A percentile compares a stretch with the other conserved stretches of the same genome.
Evolutionary conservation across 1,140 invertebrate species (phyloP).

Genomic region (Lepidurus arcticus): DNA sequence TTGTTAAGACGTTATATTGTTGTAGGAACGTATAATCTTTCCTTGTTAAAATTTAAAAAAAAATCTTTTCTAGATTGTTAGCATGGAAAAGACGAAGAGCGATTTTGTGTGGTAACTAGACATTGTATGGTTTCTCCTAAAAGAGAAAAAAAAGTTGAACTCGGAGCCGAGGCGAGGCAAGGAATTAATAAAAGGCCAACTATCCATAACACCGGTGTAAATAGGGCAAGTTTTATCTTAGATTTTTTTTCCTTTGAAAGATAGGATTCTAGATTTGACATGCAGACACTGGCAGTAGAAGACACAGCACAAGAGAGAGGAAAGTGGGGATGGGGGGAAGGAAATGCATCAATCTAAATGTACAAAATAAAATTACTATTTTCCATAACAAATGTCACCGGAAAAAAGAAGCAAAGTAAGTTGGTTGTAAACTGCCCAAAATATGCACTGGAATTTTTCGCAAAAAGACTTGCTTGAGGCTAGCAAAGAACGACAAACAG

Average conservation of each 20-base stretch:
- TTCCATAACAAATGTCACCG: conserved; percentile 16
- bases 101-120: conserved; percentile 1
- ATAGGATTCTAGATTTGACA: background rate
- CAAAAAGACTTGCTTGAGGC: background rate
- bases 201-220: conserved; percentile 19
- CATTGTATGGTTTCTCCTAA: conserved; percentile 7
- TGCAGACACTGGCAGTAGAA: background rate
- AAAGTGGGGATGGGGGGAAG: background rate
- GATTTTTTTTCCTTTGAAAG: background rate
- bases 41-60: conserved; percentile 2
- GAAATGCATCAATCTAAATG: conserved; percentile 18
- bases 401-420: conserved; percentile 10
- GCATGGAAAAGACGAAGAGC: background rate
- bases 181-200: conserved; percentile 9
- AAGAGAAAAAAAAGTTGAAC: background rate
- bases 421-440: background rate
- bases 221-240: conserved; percentile 3
- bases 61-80: background rate
- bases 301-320: background rate
- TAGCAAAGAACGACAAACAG: conserved; percentile 21
- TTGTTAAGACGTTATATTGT: background rate
- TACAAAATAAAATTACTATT: conserved; percentile 23
- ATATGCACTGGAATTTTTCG: conserved; percentile 23
- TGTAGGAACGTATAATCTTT: conserved; percentile 4
- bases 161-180: background rate